Conservation (phyloP, 2,797 vertebrate species). For the Arrhamphus sclerolepis region DNA sequence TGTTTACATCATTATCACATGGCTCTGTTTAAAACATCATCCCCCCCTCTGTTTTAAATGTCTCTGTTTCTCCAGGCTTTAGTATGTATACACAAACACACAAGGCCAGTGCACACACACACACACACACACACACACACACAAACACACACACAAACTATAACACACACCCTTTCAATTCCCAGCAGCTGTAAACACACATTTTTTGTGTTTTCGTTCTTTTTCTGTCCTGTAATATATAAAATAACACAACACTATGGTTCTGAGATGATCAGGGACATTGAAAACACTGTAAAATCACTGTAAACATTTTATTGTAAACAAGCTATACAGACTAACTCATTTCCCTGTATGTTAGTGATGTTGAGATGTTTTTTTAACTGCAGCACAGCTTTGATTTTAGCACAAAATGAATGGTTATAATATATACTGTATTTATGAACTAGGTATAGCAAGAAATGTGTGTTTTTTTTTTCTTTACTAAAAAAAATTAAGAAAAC, state of each 20-base stretch:
- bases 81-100: slow-evolving; percentile 32
- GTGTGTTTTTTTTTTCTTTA: slow-evolving; percentile 60
- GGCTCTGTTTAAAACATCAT: slow-evolving; percentile 35
- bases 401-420: slow-evolving; percentile 70
- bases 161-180: slow-evolving; percentile 3
- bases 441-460: slow-evolving; percentile 60
- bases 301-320: slow-evolving; percentile 57
- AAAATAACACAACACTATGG: slow-evolving; percentile 23
- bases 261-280: slow-evolving; percentile 59
- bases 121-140: too few species aligned
- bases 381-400: slow-evolving; percentile 71
- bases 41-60: slow-evolving; percentile 55
- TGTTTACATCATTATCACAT: slow-evolving; percentile 52
- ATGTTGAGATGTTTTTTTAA: slow-evolving; percentile 61
- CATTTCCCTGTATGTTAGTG: slow-evolving; percentile 51
- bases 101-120: slow-evolving; percentile 13
- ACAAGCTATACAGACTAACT: slow-evolving; percentile 45
- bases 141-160: too few species aligned
- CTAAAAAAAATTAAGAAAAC: slow-evolving; percentile 30
- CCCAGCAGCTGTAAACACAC: slow-evolving; percentile 10
- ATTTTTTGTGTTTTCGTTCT: slow-evolving; percentile 2
- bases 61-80: slow-evolving; percentile 65
- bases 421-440: slow-evolving; percentile 74
- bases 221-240: slow-evolving; percentile 37
- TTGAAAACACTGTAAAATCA: slow-evolving; percentile 66